Conservation (phyloP, 2,797 vertebrate species). For the Podarcis siculus region DNA sequence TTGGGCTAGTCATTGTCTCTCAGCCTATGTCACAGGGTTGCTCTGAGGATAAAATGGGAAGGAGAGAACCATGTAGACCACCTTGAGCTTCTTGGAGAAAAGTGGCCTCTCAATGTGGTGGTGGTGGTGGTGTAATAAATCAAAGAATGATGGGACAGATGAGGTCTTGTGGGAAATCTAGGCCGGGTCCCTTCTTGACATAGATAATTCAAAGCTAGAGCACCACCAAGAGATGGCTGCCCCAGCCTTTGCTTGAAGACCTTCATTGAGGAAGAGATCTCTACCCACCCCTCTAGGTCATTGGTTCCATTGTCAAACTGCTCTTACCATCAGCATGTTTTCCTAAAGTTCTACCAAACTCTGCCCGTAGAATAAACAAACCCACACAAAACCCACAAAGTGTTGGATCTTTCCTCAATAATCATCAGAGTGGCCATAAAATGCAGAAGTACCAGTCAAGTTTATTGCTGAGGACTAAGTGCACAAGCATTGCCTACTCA, state of each 20-base stretch:
- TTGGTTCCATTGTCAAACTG: background rate
- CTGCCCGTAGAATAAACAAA: background rate
- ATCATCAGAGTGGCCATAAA: background rate
- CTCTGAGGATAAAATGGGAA: too few species aligned
- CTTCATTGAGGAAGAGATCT: background rate
- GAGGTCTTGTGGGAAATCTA: background rate
- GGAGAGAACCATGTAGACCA: too few species aligned
- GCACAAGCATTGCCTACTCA: background rate
- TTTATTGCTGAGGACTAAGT: background rate
- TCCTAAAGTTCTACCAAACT: background rate
- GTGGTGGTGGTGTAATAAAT: too few species aligned
- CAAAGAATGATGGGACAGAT: too few species aligned
- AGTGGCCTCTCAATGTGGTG: too few species aligned
- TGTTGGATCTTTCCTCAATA: background rate
- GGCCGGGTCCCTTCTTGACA: background rate
- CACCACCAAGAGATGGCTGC: background rate
- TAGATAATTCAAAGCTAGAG: background rate
- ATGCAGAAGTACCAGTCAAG: too few species aligned
- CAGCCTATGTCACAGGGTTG: too few species aligned
- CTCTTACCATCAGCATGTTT: background rate
- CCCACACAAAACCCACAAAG: background rate
- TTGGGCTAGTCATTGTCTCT: too few species aligned
- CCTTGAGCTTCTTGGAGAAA: too few species aligned
- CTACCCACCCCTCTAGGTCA: background rate
- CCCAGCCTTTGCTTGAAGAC: background rate